Conservation (phyloP, 2,113 vertebrate genomes). For the Malaclemys terrapin region DNA sequence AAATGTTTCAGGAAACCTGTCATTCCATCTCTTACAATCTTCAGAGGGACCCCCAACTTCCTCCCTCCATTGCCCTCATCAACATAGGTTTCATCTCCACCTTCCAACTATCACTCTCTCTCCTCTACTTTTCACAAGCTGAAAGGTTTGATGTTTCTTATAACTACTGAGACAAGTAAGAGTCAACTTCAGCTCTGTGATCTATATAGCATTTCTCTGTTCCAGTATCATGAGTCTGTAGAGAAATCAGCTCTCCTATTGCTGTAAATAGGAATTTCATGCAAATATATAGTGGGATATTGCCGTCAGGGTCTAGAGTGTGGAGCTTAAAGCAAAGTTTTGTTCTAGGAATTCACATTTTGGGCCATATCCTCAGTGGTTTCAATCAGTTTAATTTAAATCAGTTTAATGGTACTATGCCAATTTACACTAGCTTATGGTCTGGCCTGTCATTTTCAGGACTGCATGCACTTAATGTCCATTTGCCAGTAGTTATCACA, state of each 20-base stretch:
- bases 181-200: not conserved
- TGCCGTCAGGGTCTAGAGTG: not conserved
- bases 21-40: slow-evolving; percentile 19
- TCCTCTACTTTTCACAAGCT: slow-evolving; percentile 2
- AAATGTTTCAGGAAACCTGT: slow-evolving; percentile 10
- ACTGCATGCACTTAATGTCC: not conserved
- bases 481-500: not conserved
- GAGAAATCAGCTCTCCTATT: not conserved
- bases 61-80: not conserved
- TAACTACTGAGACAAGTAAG: not conserved
- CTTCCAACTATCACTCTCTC: not conserved
- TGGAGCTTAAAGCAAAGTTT: not conserved
- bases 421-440: not conserved
- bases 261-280: not conserved
- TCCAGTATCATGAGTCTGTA: not conserved
- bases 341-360: not conserved
- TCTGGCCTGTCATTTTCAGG: not conserved
- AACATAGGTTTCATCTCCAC: not conserved
- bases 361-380: not conserved
- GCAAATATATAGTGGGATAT: not conserved
- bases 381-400: not conserved
- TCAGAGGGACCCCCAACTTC: not conserved
- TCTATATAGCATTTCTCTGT: not conserved
- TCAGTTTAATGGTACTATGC: not conserved
- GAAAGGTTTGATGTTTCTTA: not conserved